These are phyloP conservation scores for Cyrtodaria siliqua DNA, from an alignment of 2,888 invertebrate genomes.

Conservation along the genomic window DNA sequence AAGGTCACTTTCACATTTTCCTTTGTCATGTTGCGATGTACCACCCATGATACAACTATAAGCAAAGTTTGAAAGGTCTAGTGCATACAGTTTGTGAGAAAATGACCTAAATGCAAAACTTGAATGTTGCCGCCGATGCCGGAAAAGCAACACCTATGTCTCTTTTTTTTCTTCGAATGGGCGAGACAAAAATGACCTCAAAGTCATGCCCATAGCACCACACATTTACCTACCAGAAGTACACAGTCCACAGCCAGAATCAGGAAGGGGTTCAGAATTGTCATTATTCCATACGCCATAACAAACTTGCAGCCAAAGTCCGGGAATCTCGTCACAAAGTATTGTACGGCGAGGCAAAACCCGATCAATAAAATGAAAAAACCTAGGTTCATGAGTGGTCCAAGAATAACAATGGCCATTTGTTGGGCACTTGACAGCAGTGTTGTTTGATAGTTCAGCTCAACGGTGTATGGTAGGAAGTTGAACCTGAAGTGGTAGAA, in stretches of 20 bases:
- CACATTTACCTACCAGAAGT: conserved; percentile 70
- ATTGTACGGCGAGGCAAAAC: conserved; percentile 75
- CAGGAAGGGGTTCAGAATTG: conserved; percentile 81
- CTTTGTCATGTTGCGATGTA: too few relatives aligned
- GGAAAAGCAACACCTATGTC: too few relatives aligned
- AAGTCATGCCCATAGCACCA: not conserved
- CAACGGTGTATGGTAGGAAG: conserved; percentile 84
- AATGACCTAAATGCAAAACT: too few relatives aligned
- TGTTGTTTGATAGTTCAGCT: conserved; percentile 83
- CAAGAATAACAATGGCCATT: conserved; percentile 80
- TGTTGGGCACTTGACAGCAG: conserved; percentile 80
- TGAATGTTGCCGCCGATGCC: too few relatives aligned
- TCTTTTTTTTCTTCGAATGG: too few relatives aligned
- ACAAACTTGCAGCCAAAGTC: conserved; percentile 83
- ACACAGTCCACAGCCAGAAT: conserved; percentile 80
- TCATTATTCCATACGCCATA: conserved; percentile 80
- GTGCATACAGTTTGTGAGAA: too few relatives aligned
- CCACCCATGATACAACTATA: too few relatives aligned
- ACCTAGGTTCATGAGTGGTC: conserved; percentile 78
- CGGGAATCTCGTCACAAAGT: conserved; percentile 77
- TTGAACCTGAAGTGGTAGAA: conserved; percentile 78
- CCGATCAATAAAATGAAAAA: conserved; percentile 77
- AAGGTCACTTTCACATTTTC: too few relatives aligned
- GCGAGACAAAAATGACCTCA: too few relatives aligned
- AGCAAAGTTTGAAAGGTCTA: too few relatives aligned